Base-by-base conservation (phyloP, 2,888 invertebrate genomes). In the Drosophila siamana region DNA sequence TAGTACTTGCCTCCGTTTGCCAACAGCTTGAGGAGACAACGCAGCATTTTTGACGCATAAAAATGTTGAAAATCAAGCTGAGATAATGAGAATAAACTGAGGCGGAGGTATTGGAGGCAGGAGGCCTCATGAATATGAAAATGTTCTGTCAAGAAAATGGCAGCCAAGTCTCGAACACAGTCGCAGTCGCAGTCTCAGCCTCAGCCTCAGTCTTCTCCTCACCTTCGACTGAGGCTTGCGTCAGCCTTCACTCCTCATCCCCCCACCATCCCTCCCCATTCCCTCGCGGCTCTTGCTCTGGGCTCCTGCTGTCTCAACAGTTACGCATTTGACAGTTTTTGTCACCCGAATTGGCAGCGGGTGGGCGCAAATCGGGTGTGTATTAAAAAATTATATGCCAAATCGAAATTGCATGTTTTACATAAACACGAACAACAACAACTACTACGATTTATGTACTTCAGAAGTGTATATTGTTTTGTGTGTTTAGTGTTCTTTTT, bases 351-450 rank as follows among this genome's bases (percentile, higher is more conserved):
- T 74, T 64, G 78, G 33, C 85, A 84, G 85, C 85, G 87, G 89
- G 89, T 55, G 84, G 69, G 65, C 61, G 71, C 50, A 26, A 60
- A 47, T 9, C 40, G 44, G 15, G 36, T 48, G 78, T 56, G 64
- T 82, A 82, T 84, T 88, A 83, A 88, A 85, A 85, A 88, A 88
- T 89, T 86, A 89, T 88, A 86, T 88, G 88, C 80, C 74, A 89
- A 86, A 86, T 89, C 89, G 85, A 89, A 89, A 89, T 88, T 88
- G 89, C 89, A 86, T 86, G 89, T 88, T 88, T 78, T 65, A 84
- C 89, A 87, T 81, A 85, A 85, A 30, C 59, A 55, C 11, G 9
- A 30, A 54, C 55, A 85, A 30, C 59, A 55, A 15, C 13, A 30
- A 54, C 55, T 59, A 51, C 47, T 69, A 60, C 70, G 73, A 69